Conservation (phyloP, 1,140 invertebrate genomes). For the Colletes gigas region DNA sequence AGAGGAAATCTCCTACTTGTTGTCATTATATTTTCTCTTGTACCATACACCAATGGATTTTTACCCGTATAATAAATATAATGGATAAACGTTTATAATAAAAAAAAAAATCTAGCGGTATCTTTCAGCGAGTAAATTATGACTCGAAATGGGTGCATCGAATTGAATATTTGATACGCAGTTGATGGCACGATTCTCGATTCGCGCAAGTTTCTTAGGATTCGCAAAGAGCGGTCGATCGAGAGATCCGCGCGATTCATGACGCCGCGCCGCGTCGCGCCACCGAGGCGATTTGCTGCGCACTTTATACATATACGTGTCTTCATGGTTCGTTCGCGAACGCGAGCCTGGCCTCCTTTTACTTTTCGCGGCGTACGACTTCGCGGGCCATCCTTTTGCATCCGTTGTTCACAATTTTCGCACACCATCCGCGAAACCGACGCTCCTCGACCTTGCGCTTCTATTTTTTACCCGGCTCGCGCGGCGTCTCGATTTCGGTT, state of each 20-base stretch:
- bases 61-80: too few species aligned
- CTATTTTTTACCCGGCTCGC: not conserved
- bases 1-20: too few species aligned
- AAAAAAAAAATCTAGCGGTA: too few species aligned
- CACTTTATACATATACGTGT: constrained; percentile 23
- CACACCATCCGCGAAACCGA: not conserved
- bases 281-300: not conserved
- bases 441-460: not conserved
- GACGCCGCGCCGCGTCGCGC: not conserved
- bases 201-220: not conserved
- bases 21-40: too few species aligned
- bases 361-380: constrained; percentile 4
- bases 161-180: too few species aligned
- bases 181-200: too few species aligned
- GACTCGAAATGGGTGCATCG: too few species aligned
- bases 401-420: constrained; percentile 21
- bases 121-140: too few species aligned
- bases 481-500: not conserved
- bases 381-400: not conserved
- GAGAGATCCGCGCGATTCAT: constrained; percentile 1
- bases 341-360: constrained; percentile 52
- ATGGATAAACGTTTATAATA: too few species aligned
- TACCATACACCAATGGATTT: too few species aligned
- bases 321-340: constrained; percentile 45
- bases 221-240: not conserved